phyloP scores from a whole-genome alignment of 2,113 vertebrate species.

The Bubalus kerabau region DNA sequence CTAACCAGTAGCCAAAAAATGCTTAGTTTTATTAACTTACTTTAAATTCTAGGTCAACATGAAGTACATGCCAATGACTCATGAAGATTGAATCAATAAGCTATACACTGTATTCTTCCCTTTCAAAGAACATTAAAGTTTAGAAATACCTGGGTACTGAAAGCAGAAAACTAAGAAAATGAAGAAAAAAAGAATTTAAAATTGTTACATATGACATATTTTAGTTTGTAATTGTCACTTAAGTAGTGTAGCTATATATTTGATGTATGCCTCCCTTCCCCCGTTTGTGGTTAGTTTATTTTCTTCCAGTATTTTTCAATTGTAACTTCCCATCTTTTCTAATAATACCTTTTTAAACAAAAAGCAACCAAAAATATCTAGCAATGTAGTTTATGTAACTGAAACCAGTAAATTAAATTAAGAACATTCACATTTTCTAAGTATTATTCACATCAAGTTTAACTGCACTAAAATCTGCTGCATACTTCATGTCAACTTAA shows the following conservation, averaged over 20 bases:
- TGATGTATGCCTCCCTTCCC: neutral
- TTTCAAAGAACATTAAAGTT: slow-evolving; percentile 13
- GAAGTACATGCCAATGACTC: neutral
- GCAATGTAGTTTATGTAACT: neutral
- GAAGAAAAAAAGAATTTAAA: neutral
- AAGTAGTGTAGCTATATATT: neutral
- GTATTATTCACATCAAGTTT: slow-evolving; percentile 3
- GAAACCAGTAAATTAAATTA: neutral
- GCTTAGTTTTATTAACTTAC: neutral
- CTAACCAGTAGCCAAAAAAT: neutral
- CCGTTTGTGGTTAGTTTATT: neutral
- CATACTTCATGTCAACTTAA: neutral
- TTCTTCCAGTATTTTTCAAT: neutral
- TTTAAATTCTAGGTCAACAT: neutral
- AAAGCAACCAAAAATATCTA: neutral
- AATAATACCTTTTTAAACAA: neutral
- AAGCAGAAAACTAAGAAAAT: neutral
- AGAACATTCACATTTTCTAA: neutral
- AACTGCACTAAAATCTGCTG: neutral
- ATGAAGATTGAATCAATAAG: neutral
- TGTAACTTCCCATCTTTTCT: neutral
- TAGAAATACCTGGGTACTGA: neutral
- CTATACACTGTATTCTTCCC: neutral
- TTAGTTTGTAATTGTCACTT: neutral
- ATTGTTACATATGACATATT: neutral